Evolutionary conservation across 2,888 invertebrate species (phyloP).

Genomic region (Melinaea menophilus): DNA sequence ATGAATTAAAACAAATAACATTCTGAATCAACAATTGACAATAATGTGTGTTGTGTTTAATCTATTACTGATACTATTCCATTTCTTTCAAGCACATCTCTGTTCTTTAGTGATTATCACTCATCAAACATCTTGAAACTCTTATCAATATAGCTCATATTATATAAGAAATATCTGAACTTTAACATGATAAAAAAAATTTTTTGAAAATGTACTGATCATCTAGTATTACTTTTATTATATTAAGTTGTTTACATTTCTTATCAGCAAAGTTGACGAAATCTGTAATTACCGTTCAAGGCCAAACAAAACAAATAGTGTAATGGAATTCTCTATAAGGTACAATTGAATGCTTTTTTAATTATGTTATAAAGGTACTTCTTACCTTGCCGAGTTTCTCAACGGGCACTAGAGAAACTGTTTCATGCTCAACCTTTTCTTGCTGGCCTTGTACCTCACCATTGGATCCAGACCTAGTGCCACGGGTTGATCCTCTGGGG

Average conservation of each 20-base stretch:
- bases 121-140: too few relatives aligned
- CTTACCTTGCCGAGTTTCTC: conserved; percentile 86
- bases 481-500: conserved; percentile 69
- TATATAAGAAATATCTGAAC: too few relatives aligned
- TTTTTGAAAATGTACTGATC: too few relatives aligned
- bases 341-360: background rate
- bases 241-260: conserved; percentile 11
- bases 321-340: conserved; percentile 6
- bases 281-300: conserved; percentile 25
- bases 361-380: conserved; percentile 38
- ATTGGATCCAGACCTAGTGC: conserved; percentile 78
- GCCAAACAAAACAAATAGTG: conserved; percentile 32
- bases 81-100: too few relatives aligned
- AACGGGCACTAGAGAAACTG: conserved; percentile 82
- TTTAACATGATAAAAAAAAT: too few relatives aligned
- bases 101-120: too few relatives aligned
- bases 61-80: too few relatives aligned
- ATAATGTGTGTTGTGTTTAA: too few relatives aligned
- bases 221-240: too few relatives aligned
- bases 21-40: too few relatives aligned
- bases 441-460: conserved; percentile 79
- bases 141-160: too few relatives aligned
- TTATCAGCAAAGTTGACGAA: conserved; percentile 21
- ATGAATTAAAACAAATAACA: too few relatives aligned
- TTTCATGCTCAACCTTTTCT: conserved; percentile 71